Conservation (phyloP, 1,140 invertebrate species). For the Phenacoccus solenopsis region DNA sequence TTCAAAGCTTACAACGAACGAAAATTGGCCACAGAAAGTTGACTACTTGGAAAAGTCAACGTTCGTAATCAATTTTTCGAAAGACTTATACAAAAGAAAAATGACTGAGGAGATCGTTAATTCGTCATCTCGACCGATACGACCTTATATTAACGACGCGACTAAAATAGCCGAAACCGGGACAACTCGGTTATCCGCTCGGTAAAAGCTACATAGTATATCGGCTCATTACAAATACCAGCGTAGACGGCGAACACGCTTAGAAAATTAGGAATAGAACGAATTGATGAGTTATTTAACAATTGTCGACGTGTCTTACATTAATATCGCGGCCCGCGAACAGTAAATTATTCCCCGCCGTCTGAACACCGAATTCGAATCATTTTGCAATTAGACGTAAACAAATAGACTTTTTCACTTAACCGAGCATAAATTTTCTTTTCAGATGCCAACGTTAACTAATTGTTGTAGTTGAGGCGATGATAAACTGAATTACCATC, state of each 20-base stretch:
- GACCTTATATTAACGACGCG: too few species aligned
- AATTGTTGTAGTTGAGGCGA: background rate
- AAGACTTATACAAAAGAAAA: too few species aligned
- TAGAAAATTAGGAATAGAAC: conserved; percentile 4
- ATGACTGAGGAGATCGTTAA: too few species aligned
- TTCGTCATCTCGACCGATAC: too few species aligned
- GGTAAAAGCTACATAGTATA: background rate
- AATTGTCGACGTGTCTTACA: background rate
- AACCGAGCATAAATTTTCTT: background rate
- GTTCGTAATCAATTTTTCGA: too few species aligned
- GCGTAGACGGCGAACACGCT: background rate
- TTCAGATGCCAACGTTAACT: background rate
- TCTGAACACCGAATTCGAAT: conserved; percentile 3
- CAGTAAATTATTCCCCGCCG: background rate
- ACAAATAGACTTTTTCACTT: conserved; percentile 9
- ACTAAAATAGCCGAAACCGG: too few species aligned
- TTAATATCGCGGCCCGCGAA: background rate
- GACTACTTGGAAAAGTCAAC: too few species aligned
- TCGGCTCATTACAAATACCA: conserved; percentile 5
- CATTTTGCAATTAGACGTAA: conserved; percentile 16
- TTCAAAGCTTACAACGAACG: too few species aligned
- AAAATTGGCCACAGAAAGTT: too few species aligned
- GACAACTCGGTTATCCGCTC: too few species aligned
- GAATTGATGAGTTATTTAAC: background rate
- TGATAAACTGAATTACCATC: background rate